These are phyloP conservation scores for Siderastrea radians DNA, from an alignment of 92 coral and sea anemone genomes.

Conservation along the genomic window DNA sequence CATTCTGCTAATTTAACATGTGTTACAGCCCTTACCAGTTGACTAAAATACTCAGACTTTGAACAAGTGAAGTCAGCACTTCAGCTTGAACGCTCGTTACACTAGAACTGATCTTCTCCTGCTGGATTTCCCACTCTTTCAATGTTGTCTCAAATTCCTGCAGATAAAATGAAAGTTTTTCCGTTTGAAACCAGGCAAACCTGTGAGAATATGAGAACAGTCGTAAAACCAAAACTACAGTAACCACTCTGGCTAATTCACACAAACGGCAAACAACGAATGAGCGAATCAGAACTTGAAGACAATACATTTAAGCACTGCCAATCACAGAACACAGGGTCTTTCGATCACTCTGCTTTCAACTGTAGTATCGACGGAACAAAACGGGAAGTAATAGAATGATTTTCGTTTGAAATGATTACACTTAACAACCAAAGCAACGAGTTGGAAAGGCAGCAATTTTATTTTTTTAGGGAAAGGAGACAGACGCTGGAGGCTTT, in stretches of 20 bases:
- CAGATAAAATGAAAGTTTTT: background rate
- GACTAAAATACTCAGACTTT: slow-evolving; percentile 36
- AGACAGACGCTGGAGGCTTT: no score
- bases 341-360: no score
- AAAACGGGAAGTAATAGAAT: no score
- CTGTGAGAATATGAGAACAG: background rate
- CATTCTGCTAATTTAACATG: no score
- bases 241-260: background rate
- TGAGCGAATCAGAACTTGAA: background rate
- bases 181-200: background rate
- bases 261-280: no score
- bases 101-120: slow-evolving; percentile 78
- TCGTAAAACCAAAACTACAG: background rate
- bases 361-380: no score
- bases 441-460: no score
- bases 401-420: no score
- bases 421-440: no score
- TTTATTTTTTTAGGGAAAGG: no score
- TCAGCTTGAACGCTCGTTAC: slow-evolving; percentile 82
- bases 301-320: background rate
- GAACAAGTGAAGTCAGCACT: slow-evolving; percentile 77
- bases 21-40: slow-evolving; percentile 25
- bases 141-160: slow-evolving; percentile 94
- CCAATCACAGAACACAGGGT: no score
- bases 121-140: slow-evolving; percentile 91